Evolutionary conservation across 2,888 invertebrate species (phyloP), one percentile per base, ranked within the genome.

Genomic region (Phyllotreta cruciferae): DNA sequence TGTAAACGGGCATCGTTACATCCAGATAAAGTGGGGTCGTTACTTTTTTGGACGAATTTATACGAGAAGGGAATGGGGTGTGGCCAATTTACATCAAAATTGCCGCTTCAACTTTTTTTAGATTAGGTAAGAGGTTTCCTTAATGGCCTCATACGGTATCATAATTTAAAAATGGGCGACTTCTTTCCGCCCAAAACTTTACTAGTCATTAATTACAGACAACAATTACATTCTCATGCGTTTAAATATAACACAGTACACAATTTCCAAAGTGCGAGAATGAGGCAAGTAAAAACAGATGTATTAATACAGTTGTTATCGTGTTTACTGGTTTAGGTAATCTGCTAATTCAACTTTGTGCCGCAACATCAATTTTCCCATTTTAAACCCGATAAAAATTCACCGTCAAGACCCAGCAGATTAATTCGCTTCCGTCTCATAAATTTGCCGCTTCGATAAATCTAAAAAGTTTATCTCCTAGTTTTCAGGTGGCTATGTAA

Each of bases 381-480:
- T 24, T 24, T 24, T 24, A 24, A 24, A 24, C 24, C 24, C 24
- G 24, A 24, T 24, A 24, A 24, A 24, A 24, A 24, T 24, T 24
- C 24, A 47, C 34, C 47, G 10, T 47, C 34, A 9, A 57, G 45
- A 11, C n/a, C 34, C 37, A 11, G 13, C 11, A 3, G 41, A 53
- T 53, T 54, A 37, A 54, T 50, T 53, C 52, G 42, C 45, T 61
- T 35, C 49, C 14, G 49, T 49, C 41, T 56, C 49, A 55, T 61
- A 55, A 61, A 61, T 49, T 55, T 61, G 55, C 45, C 50, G 24
- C 9, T 11, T 38, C 56, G 56, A 64, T 64, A 64, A 64, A 64
- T 62, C 62, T 56, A 56, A 56, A 66, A 66, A 66, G 54, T 66
- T 62, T 63, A 54, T 60, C 60, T 56, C 10, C 5, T 7, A 36